Evolutionary conservation across 2,797 vertebrate species (phyloP), one percentile per base, ranked within the genome.

Genomic region (Poliocrania exsul): DNA sequence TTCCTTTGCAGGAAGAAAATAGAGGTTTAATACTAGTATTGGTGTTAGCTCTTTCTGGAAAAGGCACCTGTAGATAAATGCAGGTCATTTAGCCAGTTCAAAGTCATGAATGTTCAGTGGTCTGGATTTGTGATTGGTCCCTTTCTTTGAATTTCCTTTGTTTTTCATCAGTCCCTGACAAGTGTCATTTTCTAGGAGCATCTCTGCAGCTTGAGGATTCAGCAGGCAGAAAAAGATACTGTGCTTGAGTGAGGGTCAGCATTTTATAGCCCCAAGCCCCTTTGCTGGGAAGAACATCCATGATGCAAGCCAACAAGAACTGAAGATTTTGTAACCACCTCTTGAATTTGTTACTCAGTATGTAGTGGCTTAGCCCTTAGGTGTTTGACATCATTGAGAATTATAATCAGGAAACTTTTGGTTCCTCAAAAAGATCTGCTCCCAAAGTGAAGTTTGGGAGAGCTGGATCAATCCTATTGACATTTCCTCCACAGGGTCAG

Each of bases 41-140:
- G 14, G 66, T 35, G 24, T 5, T 47, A 78, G 11, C 4, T 38
- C 11, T 33, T 58, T 54, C 29, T 74, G n/a, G 11, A 44, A 78
- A 70, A 65, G 31, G 11, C 37, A 81, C 20, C 17, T 54, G 65
- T 16, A 70, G 33, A 49, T 2, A 64, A 66, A 66, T 5, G 6
- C 18, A 58, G 14, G 13, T 70, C 57, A 54, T 66, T 89, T 53
- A 50, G 8, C 14, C 12, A 20, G 16, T 62, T 81, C 15, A 9
- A 77, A 77, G 17, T 3, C 5, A 1, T 18, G n/a, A 10, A 50
- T 42, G 6, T 28, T 65, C 42, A 65, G 23, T 1, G 2, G 1
- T 23, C 14, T 9, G 13, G 19, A n/a, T 18, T 42, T 25, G 35
- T 23, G 28, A 24, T 25, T 31, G 8, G 21, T 81, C 47, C 11